These are phyloP conservation scores for Loriculus beryllinus DNA, from an alignment of 2,797 vertebrate species.

Conservation along the genomic window DNA sequence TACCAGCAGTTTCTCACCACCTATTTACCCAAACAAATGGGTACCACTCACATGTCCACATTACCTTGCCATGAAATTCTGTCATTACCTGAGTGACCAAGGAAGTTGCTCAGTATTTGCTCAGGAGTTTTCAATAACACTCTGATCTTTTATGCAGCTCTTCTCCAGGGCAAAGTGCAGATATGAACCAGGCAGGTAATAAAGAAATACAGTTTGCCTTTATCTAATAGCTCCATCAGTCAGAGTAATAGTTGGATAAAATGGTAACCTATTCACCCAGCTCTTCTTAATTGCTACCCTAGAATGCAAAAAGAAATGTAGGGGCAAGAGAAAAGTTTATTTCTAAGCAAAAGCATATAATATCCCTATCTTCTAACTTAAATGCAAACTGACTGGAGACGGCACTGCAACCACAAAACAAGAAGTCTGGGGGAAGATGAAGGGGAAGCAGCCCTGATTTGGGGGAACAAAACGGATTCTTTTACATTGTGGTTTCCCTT, in stretches of 20 bases:
- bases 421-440: background rate
- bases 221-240: slow-evolving; percentile 76
- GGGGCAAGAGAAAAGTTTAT: slow-evolving; percentile 47
- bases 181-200: slow-evolving; percentile 72
- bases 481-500: background rate
- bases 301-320: slow-evolving; percentile 51
- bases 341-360: slow-evolving; percentile 39
- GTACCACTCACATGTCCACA: background rate
- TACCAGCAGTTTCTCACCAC: slow-evolving; percentile 54
- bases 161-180: slow-evolving; percentile 74
- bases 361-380: background rate
- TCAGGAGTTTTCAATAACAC: slow-evolving; percentile 78
- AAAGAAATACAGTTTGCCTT: slow-evolving; percentile 78
- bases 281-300: slow-evolving; percentile 70
- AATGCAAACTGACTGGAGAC: background rate
- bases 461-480: background rate
- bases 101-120: slow-evolving; percentile 78
- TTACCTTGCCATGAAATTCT: background rate
- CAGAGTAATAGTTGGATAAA: slow-evolving; percentile 75
- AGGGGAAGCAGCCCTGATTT: background rate
- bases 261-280: slow-evolving; percentile 69
- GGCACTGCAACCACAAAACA: background rate
- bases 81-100: slow-evolving; percentile 43
- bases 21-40: slow-evolving; percentile 28
- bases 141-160: slow-evolving; percentile 74